Percentiles rank a stretch among this genome's conserved stretches.
Evolutionary conservation across 2,888 invertebrate species (phyloP).

Genomic region (Gastrophysa polygoni): DNA sequence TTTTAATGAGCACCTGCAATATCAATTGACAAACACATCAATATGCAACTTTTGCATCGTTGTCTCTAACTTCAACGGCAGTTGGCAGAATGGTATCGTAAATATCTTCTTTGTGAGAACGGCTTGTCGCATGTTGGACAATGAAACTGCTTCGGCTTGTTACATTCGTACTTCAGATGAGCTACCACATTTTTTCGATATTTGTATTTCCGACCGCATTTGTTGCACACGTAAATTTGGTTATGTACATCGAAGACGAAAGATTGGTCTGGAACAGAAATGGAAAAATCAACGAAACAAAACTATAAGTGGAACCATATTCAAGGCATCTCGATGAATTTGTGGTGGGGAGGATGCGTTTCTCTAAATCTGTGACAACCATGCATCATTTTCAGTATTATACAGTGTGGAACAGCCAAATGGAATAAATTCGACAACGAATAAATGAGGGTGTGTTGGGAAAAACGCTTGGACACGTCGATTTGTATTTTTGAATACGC

Average conservation of each 20-base stretch:
- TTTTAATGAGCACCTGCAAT: too few relatives aligned
- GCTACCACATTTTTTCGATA: constrained; percentile 33
- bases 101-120: constrained; percentile 10
- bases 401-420: too few relatives aligned
- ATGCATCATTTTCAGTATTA: too few relatives aligned
- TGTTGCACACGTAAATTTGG: constrained; percentile 18
- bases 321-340: too few relatives aligned
- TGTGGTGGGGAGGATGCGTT: too few relatives aligned
- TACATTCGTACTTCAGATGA: constrained; percentile 56
- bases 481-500: too few relatives aligned
- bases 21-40: too few relatives aligned
- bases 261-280: constrained; percentile 16
- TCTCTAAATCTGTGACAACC: too few relatives aligned
- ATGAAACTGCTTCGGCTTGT: constrained; percentile 29
- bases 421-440: too few relatives aligned
- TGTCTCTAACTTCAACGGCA: not conserved
- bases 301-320: too few relatives aligned
- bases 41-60: not conserved
- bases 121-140: not conserved
- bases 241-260: not conserved
- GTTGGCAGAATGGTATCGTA: constrained; percentile 1
- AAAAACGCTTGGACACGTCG: too few relatives aligned
- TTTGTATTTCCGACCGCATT: constrained; percentile 33
- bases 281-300: not conserved
- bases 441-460: too few relatives aligned